phyloP scores from a whole-genome alignment of 2,888 invertebrate species.

The Smittia aterrima region DNA sequence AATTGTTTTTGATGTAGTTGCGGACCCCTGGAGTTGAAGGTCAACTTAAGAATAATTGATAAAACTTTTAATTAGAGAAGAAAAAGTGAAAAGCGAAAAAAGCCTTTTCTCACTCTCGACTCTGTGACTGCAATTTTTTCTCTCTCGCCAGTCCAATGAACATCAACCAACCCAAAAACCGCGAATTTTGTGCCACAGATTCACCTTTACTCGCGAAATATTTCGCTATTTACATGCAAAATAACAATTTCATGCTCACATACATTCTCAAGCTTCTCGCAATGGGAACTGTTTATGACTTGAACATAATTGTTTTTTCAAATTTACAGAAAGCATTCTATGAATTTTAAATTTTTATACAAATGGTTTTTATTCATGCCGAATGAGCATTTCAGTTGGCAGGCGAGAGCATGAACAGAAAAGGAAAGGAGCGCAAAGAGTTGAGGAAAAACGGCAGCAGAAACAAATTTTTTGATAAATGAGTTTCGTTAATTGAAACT shows the following conservation, averaged over 20 bases:
- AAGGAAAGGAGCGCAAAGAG: not conserved
- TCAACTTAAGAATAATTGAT: no score
- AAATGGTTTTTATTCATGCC: slow-evolving; percentile 36
- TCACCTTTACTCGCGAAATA: not conserved
- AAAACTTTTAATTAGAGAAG: no score
- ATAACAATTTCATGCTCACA: slow-evolving; percentile 34
- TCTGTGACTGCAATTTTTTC: no score
- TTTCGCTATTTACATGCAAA: slow-evolving; percentile 18
- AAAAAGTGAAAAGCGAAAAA: no score
- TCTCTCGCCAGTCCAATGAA: no score
- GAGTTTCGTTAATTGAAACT: slow-evolving; percentile 35
- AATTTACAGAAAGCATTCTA: slow-evolving; percentile 25
- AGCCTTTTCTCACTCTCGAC: no score
- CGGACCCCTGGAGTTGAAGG: no score
- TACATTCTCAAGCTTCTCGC: not conserved
- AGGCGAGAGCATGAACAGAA: not conserved
- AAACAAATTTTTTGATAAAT: slow-evolving; percentile 26
- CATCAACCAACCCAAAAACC: no score
- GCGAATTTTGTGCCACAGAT: no score
- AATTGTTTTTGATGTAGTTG: no score
- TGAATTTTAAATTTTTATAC: slow-evolving; percentile 36
- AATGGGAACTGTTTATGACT: slow-evolving; percentile 30
- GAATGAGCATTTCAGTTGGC: slow-evolving; percentile 12
- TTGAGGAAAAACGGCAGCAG: not conserved
- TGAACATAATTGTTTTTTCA: slow-evolving; percentile 35